phyloP scores from a whole-genome alignment of 2,888 invertebrate genomes.

The Esperia sulphurella region DNA sequence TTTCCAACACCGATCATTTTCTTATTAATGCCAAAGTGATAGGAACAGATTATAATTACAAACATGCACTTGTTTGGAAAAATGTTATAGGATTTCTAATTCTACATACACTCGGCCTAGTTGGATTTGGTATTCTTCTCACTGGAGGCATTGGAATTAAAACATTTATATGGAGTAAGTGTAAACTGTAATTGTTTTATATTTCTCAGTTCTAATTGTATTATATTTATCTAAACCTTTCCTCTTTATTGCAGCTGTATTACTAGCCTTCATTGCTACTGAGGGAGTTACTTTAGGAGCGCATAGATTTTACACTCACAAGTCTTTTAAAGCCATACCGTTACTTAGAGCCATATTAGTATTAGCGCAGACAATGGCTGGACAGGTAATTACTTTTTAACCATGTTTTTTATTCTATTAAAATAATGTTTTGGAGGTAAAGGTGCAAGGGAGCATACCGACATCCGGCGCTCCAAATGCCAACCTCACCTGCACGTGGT shows the following conservation, averaged over 20 bases:
- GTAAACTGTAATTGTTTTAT: neutral
- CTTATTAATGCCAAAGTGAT: slow-evolving; percentile 28
- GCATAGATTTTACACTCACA: slow-evolving; percentile 89
- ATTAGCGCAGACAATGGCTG: slow-evolving; percentile 84
- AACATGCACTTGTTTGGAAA: slow-evolving; percentile 80
- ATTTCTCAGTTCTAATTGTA: too few species aligned
- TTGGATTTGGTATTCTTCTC: slow-evolving; percentile 49
- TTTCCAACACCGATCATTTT: slow-evolving; percentile 9
- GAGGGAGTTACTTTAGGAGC: slow-evolving; percentile 89
- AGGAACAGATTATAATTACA: slow-evolving; percentile 48
- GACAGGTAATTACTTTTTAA: slow-evolving; percentile 80
- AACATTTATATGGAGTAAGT: slow-evolving; percentile 48
- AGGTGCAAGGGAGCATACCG: too few species aligned
- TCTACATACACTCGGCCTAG: slow-evolving; percentile 67
- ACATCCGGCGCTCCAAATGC: too few species aligned
- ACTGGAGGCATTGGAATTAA: slow-evolving; percentile 31
- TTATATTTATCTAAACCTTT: slow-evolving; percentile 23
- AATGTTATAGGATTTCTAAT: slow-evolving; percentile 80
- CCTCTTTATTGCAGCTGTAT: slow-evolving; percentile 22
- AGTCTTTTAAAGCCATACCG: slow-evolving; percentile 85
- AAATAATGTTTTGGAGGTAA: too few species aligned
- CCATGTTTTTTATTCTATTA: too few species aligned
- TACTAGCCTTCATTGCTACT: slow-evolving; percentile 30
- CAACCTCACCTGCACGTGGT: too few species aligned
- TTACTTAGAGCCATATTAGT: slow-evolving; percentile 81